Evolutionary conservation across 2,888 invertebrate species (phyloP).

Genomic region (Dicycla oo): DNA sequence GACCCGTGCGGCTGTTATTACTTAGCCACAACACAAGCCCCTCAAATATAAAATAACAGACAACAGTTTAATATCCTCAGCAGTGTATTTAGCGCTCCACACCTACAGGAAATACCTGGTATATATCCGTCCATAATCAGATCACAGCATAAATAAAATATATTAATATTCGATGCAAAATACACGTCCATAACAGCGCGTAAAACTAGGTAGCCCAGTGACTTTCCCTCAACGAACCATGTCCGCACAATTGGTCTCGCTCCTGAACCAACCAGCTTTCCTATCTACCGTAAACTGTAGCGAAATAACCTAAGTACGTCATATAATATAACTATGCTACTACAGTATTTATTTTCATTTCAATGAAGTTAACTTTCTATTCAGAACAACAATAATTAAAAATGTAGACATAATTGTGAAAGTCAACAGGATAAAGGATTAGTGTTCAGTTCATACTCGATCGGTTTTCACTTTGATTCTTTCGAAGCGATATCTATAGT

Average conservation of each 20-base stretch:
- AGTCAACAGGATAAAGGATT: conserved; percentile 8
- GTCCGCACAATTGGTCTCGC: conserved; percentile 73
- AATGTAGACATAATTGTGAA: conserved; percentile 24
- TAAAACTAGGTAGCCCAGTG: conserved; percentile 50
- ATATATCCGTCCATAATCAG: conserved; percentile 37
- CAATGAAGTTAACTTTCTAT: conserved; percentile 41
- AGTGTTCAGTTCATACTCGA: not conserved
- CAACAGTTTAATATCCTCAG: not conserved
- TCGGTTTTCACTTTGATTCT: not conserved
- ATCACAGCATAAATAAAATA: conserved; percentile 55
- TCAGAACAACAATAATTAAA: conserved; percentile 29
- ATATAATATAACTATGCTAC: conserved; percentile 36
- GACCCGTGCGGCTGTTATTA: no score
- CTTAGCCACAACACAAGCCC: no score
- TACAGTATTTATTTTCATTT: conserved; percentile 48
- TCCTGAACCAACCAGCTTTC: conserved; percentile 71
- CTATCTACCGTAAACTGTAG: conserved; percentile 42
- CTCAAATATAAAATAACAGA: not conserved
- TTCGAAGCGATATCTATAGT: not conserved
- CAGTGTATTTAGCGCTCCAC: not conserved
- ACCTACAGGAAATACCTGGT: conserved; percentile 19
- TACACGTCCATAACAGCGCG: conserved; percentile 45
- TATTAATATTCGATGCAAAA: conserved; percentile 60
- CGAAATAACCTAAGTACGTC: conserved; percentile 44
- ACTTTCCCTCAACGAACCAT: conserved; percentile 76